Evolutionary conservation across 1,140 invertebrate species (phyloP).

Genomic region (Tetragonula clypearis): DNA sequence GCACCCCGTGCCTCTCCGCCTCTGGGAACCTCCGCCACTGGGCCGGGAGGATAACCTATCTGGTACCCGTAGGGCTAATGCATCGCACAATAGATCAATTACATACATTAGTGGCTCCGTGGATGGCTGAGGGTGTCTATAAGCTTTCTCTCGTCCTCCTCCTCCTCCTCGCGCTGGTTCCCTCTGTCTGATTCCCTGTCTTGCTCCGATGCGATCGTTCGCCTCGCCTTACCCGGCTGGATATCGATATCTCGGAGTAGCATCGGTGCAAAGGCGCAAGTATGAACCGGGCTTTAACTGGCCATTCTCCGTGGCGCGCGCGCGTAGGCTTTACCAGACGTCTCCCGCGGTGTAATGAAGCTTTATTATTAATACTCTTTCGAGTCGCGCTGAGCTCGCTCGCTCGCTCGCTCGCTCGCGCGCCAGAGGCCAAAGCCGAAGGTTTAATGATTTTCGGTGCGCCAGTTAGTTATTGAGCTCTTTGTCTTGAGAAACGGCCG

Average conservation of each 20-base stretch:
- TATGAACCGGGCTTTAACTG: slow-evolving; percentile 46
- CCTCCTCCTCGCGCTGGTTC: neutral
- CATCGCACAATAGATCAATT: slow-evolving; percentile 81
- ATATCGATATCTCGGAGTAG: slow-evolving; percentile 68
- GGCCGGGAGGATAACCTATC: slow-evolving; percentile 62
- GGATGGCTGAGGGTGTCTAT: slow-evolving; percentile 64
- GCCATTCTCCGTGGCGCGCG: slow-evolving; percentile 40
- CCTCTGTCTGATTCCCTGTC: neutral
- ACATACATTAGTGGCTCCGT: slow-evolving; percentile 76
- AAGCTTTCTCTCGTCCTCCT: slow-evolving; percentile 42
- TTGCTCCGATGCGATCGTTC: neutral
- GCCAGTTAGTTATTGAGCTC: slow-evolving; percentile 24
- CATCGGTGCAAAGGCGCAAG: slow-evolving; percentile 34
- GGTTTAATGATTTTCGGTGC: slow-evolving; percentile 37
- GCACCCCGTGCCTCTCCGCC: slow-evolving; percentile 5
- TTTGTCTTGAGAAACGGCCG: slow-evolving; percentile 29
- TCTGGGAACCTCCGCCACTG: slow-evolving; percentile 35
- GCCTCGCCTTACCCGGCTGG: slow-evolving; percentile 23
- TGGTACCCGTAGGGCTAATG: slow-evolving; percentile 74
- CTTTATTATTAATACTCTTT: slow-evolving; percentile 44
- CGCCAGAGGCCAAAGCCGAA: neutral
- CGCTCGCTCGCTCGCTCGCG: neutral
- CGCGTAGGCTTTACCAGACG: slow-evolving; percentile 30
- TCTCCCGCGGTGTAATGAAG: slow-evolving; percentile 41
- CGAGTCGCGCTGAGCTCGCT: neutral